These are phyloP conservation scores for Petrocephalus sullivani DNA, from an alignment of 2,797 vertebrate species.

Conservation along the genomic window DNA sequence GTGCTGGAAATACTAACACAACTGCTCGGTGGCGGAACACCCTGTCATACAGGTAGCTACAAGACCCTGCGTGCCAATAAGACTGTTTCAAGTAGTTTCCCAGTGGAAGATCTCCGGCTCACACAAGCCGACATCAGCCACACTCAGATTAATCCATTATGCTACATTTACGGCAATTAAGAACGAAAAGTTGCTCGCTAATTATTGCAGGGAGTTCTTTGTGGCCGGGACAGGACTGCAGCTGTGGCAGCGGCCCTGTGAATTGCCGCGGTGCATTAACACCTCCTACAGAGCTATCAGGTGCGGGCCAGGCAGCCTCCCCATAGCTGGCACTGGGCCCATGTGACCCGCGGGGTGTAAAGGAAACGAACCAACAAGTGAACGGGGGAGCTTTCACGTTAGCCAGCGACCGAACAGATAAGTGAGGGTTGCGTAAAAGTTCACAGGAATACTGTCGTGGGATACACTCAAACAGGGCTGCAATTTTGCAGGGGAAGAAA, in stretches of 20 bases:
- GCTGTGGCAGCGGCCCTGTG: neutral
- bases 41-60: neutral
- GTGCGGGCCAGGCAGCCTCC: neutral
- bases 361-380: neutral
- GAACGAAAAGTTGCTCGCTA: neutral
- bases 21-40: neutral
- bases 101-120: neutral
- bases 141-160: neutral
- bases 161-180: neutral
- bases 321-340: neutral
- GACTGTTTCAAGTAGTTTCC: neutral
- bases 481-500: neutral
- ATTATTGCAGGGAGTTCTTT: neutral
- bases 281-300: neutral
- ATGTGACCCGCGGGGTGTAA: neutral
- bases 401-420: neutral
- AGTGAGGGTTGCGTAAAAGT: neutral
- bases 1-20: neutral
- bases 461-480: neutral
- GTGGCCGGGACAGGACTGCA: neutral
- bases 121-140: neutral
- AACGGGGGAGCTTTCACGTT: neutral
- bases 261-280: neutral
- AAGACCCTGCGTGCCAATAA: neutral
- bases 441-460: neutral